Base-by-base conservation (phyloP, 2,113 vertebrate species). In the Crotophaga sulcirostris region DNA sequence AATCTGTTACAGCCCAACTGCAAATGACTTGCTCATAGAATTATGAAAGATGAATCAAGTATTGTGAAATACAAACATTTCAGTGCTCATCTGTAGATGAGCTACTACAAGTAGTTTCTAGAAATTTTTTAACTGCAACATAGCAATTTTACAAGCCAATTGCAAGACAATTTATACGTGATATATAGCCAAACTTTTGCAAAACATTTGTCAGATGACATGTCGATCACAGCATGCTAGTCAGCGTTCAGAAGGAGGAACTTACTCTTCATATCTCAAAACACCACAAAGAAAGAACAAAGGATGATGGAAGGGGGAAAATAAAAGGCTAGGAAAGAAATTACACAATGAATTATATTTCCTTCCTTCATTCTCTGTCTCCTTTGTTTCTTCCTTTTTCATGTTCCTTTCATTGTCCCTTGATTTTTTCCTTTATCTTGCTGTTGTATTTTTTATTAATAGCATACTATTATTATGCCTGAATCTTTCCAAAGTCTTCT, bases 401-500 rank as follows among this genome's bases (percentile, higher is more conserved):
- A 42, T 77, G 34, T 72, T 90, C 29, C 33, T 89, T 95, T 79
- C 67, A 81, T 78, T 80, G 68, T 92, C 62, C 19, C n/a, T 94
- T 87, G n/a, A 62, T 79, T 79, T 82, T 77, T 96, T 69, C 42
- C 86, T 90, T 93, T 34, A 92, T 84, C 76, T 94, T 80, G 7
- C 33, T 63, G 42, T 40, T 92, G 29, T 86, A 51, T 94, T 93
- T 93, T 94, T 93, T 84, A 92, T 94, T 84, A 89, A 80, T 92
- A 89, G 26, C 33, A 36, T 84, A 47, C 24, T 78, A 72, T 89
- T 95, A 87, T 78, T 84, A 19, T 89, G 33, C 42, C 59, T 75
- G 69, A 89, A 85, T 90, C 56, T 95, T 95, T 92, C 90, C 31
- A 85, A 60, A 54, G 77, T 96, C 47, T 93, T 95, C 91, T 60